Evolutionary conservation across 2,888 invertebrate genomes (phyloP), one percentile per base, ranked within the genome.

Genomic region (Galerucella nymphaeae): DNA sequence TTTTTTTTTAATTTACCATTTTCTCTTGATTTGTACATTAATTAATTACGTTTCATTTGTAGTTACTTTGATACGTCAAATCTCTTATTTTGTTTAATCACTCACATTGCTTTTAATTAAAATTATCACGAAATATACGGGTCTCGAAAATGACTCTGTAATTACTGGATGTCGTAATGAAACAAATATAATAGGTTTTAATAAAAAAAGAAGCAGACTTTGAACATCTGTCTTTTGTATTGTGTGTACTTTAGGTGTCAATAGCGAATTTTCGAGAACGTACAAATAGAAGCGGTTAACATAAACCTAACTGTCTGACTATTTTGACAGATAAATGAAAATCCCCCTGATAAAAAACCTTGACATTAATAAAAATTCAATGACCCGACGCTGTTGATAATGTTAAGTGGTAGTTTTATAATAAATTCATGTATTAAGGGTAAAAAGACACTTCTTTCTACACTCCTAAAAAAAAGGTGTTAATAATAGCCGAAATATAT

Each of bases 61-160:
- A 70, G 70, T 63, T 68, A 77, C 78, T 80, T 74, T 80, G 80
- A 80, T 80, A 80, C 78, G 79, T 80, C 80, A 78, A 80, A 80
- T 80, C 80, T 78, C 77, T 78, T 78, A 80, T 79, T 79, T 78
- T 76, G 79, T 75, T 79, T 80, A 80, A 80, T 79, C 76, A 79
- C 77, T 78, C 76, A 77, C 80, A 78, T 78, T 77, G 77, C 72
- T 77, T 76, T 77, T 80, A 79, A 80, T 80, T 80, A 76, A 67
- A 75, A 75, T 77, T 80, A 77, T 77, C 75, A 73, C 75, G 76
- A 70, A 72, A 77, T 70, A 76, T 75, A 74, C 70, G 77, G 74
- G 75, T 72, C 55, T 41, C 66, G 57, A 70, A 65, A 64, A 72
- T 65, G 61, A 71, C 53, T 71, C 68, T 14, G 58, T 71, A 68